These are phyloP conservation scores for Napeogenes inachia DNA, from an alignment of 2,888 invertebrate genomes.

Conservation along the genomic window DNA sequence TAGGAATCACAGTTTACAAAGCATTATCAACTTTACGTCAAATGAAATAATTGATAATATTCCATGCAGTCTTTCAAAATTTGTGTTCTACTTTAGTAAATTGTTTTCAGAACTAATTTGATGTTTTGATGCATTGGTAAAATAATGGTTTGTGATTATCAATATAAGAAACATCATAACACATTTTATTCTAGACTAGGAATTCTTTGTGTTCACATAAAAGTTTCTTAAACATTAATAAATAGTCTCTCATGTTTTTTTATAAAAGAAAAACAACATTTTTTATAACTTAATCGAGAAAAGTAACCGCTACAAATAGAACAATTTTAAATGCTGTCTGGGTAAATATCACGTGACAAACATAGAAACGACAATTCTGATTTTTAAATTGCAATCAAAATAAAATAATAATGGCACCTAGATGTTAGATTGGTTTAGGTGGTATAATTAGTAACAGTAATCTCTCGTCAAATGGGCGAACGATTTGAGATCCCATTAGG, in stretches of 20 bases:
- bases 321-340: too few species aligned
- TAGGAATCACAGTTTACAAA: constrained; percentile 41
- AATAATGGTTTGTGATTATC: constrained; percentile 22
- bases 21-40: constrained; percentile 41
- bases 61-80: constrained; percentile 18
- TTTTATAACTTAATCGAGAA: too few species aligned
- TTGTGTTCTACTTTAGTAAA: constrained; percentile 31
- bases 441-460: constrained; percentile 38
- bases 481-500: constrained; percentile 64
- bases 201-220: too few species aligned
- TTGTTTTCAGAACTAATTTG: constrained; percentile 43
- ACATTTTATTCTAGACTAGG: too few species aligned
- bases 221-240: too few species aligned
- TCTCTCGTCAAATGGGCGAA: constrained; percentile 50
- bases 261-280: too few species aligned
- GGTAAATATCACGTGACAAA: too few species aligned
- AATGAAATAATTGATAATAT: constrained; percentile 28
- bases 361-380: too few species aligned
- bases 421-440: constrained; percentile 16
- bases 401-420: constrained; percentile 21
- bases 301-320: too few species aligned
- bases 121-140: constrained; percentile 35
- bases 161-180: not conserved
- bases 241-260: too few species aligned
- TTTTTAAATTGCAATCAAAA: constrained; percentile 12